Evolutionary conservation across 1,140 invertebrate genomes (phyloP), one percentile per base, ranked within the genome.

Genomic region (Laupala kohalensis): DNA sequence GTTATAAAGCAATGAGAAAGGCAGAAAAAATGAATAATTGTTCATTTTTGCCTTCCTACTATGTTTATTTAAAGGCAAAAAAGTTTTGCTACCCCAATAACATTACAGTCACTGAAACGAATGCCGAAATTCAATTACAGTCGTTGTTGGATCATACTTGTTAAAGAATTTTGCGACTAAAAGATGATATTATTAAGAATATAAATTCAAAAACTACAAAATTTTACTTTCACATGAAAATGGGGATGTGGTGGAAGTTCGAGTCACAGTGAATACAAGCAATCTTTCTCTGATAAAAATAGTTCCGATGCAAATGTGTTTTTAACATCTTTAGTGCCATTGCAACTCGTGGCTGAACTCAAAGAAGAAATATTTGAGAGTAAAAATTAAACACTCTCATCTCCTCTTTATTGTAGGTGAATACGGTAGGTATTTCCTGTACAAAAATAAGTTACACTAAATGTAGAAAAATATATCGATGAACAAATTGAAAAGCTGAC

Each of bases 341-440:
- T 80, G 69, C 71, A 75, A 67, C 37, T 78, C 62, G 28, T 71
- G 29, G 27, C 3, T 71, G 9, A 64, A 25, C 65, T 69, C 27
- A 72, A 75, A 37, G 64, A 76, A 71, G 76, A 78, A 73, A 72
- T 77, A 64, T 66, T 79, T 66, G 25, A 78, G 67, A 80, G 77
- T 77, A 63, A 77, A 74, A 82, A 80, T 76, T 65, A 72, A 67
- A 74, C 65, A 70, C 74, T 79, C 70, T 80, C 78, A 26, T 81
- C 78, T 6, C 72, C 78, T 25, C 68, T 76, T 64, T 80, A 75
- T 75, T 80, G 79, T 37, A n/a, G n/a, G n/a, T n/a, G n/a, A n/a
- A n/a, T n/a, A n/a, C n/a, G n/a, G n/a, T n/a, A n/a, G n/a, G n/a
- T n/a, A n/a, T n/a, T n/a, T n/a, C n/a, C n/a, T n/a, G n/a, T n/a